Evolutionary conservation across 2,797 vertebrate genomes (phyloP).

Genomic region (Phoebastria nigripes): DNA sequence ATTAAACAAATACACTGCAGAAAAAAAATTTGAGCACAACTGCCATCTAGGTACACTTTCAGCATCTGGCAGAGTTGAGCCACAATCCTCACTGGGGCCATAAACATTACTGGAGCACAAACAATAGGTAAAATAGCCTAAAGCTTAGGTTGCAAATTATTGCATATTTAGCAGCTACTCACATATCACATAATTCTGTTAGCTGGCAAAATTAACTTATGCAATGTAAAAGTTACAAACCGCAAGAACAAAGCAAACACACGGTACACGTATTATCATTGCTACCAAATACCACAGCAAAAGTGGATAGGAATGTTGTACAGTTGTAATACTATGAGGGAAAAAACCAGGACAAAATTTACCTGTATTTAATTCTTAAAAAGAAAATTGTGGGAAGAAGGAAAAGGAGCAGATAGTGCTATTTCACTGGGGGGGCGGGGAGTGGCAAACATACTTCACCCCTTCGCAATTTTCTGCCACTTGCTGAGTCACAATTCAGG

Average conservation of each 20-base stretch:
- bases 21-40: accelerated
- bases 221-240: not conserved
- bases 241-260: not conserved
- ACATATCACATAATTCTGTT: not conserved
- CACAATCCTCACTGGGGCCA: not conserved
- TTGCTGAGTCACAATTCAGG: not conserved
- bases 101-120: not conserved
- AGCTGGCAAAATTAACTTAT: not conserved
- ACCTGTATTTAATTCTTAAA: not conserved
- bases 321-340: accelerated
- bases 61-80: not conserved
- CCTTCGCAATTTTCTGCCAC: not conserved
- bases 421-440: accelerated
- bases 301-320: not conserved
- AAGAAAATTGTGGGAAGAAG: not conserved
- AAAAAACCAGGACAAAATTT: not conserved
- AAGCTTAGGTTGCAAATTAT: not conserved
- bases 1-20: not conserved
- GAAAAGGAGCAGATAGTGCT: not conserved
- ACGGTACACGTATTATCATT: accelerated
- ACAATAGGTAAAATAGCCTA: not conserved
- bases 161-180: not conserved
- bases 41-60: not conserved
- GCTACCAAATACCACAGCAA: not conserved
- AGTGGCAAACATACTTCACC: not conserved